Base-by-base conservation (phyloP, 2,113 vertebrate genomes). In the Strigops habroptila region DNA sequence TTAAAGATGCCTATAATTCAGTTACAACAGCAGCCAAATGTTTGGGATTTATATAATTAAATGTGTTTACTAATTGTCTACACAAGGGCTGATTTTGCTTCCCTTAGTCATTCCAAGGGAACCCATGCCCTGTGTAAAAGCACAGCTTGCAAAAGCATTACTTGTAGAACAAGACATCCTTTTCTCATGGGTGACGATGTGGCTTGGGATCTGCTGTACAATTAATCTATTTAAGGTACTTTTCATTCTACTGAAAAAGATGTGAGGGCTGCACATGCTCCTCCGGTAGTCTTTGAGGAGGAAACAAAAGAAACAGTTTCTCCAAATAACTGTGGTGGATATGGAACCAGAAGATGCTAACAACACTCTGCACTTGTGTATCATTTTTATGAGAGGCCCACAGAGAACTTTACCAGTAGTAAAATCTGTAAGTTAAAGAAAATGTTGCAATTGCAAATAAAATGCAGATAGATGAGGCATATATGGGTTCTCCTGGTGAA, bases 241-340 rank as follows among this genome's bases (percentile, higher is more conserved):
- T 68, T 86, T 80, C 19, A 62, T 44, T 71, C 60, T 64, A 59
- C 22, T 83, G 41, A 83, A 83, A 86, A 79, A 80, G 8, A 37
- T 69, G 52, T 8, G 37, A 86, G 17, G 27, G 49, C 30, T 77
- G 55, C 22, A 39, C 0, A 0, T 1, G 1, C 31, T 76, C 4
- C 44, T 81, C 59, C 41, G 41, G 57, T 62, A 41, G 10, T 37
- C 24, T 68, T 67, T 24, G 7, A 30, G 39, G 16, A 91, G 31
- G 44, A 74, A 93, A 87, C 16, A 63, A 79, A 88, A 60, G 12
- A 76, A 76, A 37, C 13, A 57, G 37, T 35, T 89, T 83, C 35
- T 78, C 44, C 39, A 87, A 59, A 69, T 25, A 79, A 82, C 41
- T 39, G 33, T 16, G 23, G 33, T 73, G 24, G 27, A 68, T 43